A percentile compares a stretch with the other conserved stretches of the same genome.
phyloP scores from a whole-genome alignment of 2,113 vertebrate genomes.

The Tragelaphus scriptus region DNA sequence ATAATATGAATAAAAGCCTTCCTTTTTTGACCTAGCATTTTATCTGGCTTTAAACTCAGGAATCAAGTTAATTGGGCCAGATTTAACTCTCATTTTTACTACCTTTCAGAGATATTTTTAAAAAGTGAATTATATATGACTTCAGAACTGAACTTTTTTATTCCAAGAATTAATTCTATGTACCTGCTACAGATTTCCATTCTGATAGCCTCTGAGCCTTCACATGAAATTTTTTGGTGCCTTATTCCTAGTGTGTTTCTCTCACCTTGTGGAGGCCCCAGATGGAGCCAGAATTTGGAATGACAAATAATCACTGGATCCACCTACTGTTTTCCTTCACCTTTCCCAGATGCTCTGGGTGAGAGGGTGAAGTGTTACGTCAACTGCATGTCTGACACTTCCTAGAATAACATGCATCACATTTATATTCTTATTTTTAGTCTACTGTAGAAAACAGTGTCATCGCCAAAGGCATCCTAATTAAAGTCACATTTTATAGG shows the following conservation, averaged over 20 bases:
- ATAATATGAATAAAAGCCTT: neutral
- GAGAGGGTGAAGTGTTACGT: neutral
- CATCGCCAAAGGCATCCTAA: neutral
- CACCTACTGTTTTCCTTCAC: neutral
- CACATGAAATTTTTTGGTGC: neutral
- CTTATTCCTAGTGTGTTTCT: neutral
- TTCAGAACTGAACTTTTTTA: neutral
- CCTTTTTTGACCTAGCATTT: neutral
- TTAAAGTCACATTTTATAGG: neutral
- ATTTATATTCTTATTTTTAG: neutral
- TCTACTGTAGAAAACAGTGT: neutral
- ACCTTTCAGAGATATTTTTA: neutral
- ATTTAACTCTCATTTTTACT: conserved; percentile 24
- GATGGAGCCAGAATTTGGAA: neutral
- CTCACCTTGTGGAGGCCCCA: neutral
- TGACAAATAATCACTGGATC: neutral
- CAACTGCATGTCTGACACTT: neutral
- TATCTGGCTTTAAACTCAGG: conserved; percentile 54
- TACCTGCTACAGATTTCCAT: neutral
- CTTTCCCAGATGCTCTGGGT: neutral
- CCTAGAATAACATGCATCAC: neutral
- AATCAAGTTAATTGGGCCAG: conserved; percentile 41
- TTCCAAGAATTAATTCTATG: neutral
- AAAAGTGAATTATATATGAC: neutral
- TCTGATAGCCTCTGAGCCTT: neutral